Evolutionary conservation across 2,113 vertebrate species (phyloP).

Genomic region (Poeciliopsis occidentalis): DNA sequence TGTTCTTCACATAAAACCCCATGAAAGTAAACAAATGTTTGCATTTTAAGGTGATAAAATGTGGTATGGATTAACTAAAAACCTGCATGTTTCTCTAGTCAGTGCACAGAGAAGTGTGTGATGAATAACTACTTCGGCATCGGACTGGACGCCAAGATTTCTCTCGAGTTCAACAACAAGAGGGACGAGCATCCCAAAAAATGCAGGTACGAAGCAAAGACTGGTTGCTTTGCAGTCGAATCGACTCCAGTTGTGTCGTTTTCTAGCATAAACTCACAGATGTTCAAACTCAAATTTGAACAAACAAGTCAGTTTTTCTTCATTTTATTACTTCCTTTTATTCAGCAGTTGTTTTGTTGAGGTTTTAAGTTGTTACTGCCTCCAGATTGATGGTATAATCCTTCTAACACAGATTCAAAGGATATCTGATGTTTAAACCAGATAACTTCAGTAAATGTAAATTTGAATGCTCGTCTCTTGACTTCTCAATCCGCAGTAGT

Average conservation of each 20-base stretch:
- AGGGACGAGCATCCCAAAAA: conserved; percentile 94
- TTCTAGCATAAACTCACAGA: no score
- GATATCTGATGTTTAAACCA: neutral
- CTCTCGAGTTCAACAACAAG: conserved; percentile 97
- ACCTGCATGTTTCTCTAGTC: conserved; percentile 65
- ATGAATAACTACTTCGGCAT: conserved; percentile 99
- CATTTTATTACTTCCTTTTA: no score
- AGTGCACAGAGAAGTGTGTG: conserved; percentile 91
- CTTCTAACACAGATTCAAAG: no score
- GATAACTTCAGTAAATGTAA: no score
- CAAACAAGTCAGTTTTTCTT: neutral
- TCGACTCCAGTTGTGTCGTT: neutral
- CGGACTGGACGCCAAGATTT: conserved; percentile 96
- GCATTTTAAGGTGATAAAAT: neutral
- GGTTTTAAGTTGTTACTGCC: no score
- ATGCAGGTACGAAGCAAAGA: conserved; percentile 84
- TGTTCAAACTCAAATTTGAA: no score
- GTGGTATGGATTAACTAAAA: neutral
- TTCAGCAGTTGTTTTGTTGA: no score
- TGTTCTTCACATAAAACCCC: no score
- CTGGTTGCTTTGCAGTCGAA: neutral
- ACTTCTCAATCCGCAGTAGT: conserved; percentile 59
- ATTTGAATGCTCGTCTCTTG: neutral
- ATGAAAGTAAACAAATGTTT: no score
- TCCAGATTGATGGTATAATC: no score